A percentile compares a stretch with the other conserved stretches of the same genome.
Evolutionary conservation across 2,113 vertebrate species (phyloP).

Genomic region (Oncorhynchus tshawytscha): DNA sequence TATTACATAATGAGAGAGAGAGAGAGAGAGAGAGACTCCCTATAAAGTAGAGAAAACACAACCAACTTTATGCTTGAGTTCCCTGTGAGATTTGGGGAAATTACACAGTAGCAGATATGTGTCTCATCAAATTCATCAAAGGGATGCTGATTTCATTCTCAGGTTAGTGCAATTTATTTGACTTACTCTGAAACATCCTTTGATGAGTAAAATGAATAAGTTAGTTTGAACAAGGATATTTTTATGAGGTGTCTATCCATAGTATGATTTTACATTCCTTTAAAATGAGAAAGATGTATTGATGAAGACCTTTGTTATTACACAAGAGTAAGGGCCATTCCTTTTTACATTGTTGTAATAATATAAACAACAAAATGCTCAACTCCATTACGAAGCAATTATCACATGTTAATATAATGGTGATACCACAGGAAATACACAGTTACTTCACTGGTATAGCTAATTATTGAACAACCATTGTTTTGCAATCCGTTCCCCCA

Average conservation of each 20-base stretch:
- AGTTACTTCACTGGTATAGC: too few relatives aligned
- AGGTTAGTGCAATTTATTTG: not conserved
- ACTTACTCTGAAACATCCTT: not conserved
- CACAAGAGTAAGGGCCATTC: too few relatives aligned
- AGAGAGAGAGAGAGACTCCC: not conserved
- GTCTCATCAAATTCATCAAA: not conserved
- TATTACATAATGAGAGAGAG: conserved; percentile 16
- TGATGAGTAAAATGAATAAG: too few relatives aligned
- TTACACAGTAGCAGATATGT: not conserved
- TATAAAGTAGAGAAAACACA: not conserved
- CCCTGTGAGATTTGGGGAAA: not conserved
- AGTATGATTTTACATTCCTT: too few relatives aligned
- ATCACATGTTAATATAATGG: too few relatives aligned
- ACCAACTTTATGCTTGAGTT: not conserved
- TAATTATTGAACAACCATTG: not conserved
- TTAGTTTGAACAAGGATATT: too few relatives aligned
- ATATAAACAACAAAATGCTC: too few relatives aligned
- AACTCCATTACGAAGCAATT: too few relatives aligned
- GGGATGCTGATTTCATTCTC: not conserved
- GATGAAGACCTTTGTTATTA: too few relatives aligned
- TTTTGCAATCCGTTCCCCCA: not conserved
- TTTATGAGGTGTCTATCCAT: too few relatives aligned
- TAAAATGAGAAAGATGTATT: too few relatives aligned
- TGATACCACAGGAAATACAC: not conserved
- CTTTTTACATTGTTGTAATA: too few relatives aligned